Percentiles rank a stretch among this genome's conserved stretches.
Conservation (phyloP, 2,888 invertebrate genomes). For the Ophion obscuratus region DNA sequence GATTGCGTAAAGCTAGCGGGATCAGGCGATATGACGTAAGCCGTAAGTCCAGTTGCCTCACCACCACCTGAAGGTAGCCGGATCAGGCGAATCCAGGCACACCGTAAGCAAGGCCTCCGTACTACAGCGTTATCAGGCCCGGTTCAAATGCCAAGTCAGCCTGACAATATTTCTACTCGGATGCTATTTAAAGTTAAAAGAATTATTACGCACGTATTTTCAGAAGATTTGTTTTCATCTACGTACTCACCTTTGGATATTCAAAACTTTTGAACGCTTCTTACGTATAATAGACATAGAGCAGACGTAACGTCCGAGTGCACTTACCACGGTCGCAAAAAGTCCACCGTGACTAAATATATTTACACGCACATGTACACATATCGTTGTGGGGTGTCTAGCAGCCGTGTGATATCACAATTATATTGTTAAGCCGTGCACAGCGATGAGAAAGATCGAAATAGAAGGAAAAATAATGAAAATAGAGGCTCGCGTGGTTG, state of each 20-base stretch:
- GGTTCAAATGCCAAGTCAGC: background rate
- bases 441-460: constrained; percentile 37
- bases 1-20: no score
- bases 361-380: background rate
- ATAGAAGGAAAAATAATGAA: constrained; percentile 32
- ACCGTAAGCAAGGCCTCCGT: no score
- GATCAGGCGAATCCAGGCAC: no score
- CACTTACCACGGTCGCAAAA: constrained; percentile 27
- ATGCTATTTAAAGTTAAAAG: background rate
- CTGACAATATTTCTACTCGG: background rate
- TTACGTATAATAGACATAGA: constrained; percentile 39
- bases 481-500: constrained; percentile 54
- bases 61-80: no score
- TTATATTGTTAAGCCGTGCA: constrained; percentile 75
- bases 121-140: no score
- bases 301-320: constrained; percentile 39
- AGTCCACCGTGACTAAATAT: constrained; percentile 16
- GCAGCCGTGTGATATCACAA: constrained; percentile 72
- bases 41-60: no score
- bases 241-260: background rate
- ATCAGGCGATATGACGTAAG: no score
- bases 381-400: constrained; percentile 38
- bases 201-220: background rate
- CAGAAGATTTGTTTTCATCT: background rate
- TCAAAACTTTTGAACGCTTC: background rate